Evolutionary conservation across 2,113 vertebrate genomes (phyloP).

Genomic region (Chaetorhynchus papuensis): DNA sequence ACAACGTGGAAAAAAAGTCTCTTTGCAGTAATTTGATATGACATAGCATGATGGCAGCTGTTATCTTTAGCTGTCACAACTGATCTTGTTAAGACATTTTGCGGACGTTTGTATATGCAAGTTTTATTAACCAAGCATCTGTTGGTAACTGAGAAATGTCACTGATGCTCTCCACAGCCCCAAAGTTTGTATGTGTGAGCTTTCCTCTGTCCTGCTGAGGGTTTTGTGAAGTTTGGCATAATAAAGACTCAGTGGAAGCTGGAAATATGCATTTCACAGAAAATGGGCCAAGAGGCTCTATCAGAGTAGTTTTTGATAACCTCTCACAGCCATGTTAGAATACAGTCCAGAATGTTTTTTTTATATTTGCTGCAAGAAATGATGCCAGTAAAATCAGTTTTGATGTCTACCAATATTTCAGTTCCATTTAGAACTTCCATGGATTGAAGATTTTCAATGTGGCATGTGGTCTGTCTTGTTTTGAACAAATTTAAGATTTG

Average conservation of each 20-base stretch:
- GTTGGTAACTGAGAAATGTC: constrained; percentile 48
- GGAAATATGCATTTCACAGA: not conserved
- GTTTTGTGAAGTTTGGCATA: not conserved
- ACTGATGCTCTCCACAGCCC: constrained; percentile 37
- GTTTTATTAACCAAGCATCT: constrained; percentile 74
- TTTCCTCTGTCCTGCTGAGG: not conserved
- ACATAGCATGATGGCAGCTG: constrained; percentile 42
- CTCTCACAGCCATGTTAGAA: not conserved
- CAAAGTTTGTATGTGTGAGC: not conserved
- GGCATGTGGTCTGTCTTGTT: not conserved
- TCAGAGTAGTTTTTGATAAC: not conserved
- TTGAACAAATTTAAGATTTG: constrained; percentile 30
- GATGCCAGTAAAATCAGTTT: constrained; percentile 30
- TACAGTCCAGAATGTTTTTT: not conserved
- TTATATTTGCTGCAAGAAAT: constrained; percentile 13
- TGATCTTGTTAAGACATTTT: constrained; percentile 67
- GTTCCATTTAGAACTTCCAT: constrained; percentile 19
- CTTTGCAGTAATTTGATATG: constrained; percentile 46
- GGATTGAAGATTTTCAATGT: constrained; percentile 23
- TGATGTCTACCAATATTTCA: not conserved
- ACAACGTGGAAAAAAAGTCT: not conserved
- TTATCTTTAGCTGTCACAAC: constrained; percentile 75
- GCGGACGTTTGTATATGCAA: constrained; percentile 73
- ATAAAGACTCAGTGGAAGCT: not conserved
- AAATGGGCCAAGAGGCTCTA: not conserved